These are phyloP conservation scores for Notoglanidium macrostoma DNA, from an alignment of 2,797 vertebrate genomes.

Conservation along the genomic window DNA sequence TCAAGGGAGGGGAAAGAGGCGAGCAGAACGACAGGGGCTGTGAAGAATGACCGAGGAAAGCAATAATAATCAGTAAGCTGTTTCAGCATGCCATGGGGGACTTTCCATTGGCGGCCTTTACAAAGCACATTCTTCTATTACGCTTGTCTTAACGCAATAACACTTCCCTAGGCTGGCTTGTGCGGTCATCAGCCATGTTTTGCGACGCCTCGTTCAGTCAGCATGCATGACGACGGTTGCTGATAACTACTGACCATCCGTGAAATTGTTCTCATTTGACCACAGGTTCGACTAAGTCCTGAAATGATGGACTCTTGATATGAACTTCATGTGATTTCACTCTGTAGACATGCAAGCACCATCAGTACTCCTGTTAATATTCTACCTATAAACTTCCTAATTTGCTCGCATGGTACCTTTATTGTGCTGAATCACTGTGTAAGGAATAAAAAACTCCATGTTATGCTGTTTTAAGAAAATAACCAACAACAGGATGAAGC, in stretches of 20 bases:
- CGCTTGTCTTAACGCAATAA: neutral
- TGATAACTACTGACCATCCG: neutral
- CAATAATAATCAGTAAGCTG: neutral
- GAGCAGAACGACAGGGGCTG: neutral
- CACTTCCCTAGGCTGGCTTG: neutral
- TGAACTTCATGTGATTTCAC: conserved; percentile 48
- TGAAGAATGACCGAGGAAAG: neutral
- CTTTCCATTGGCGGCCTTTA: neutral
- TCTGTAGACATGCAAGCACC: conserved; percentile 43
- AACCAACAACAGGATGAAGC: neutral
- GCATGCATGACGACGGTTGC: neutral
- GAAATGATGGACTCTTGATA: conserved; percentile 12
- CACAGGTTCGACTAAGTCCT: neutral
- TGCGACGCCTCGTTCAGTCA: neutral
- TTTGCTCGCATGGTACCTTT: neutral
- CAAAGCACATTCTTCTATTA: neutral
- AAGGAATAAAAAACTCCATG: neutral
- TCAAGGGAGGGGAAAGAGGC: neutral
- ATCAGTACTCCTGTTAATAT: conserved; percentile 22
- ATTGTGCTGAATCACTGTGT: neutral
- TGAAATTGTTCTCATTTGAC: neutral
- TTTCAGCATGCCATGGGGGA: neutral
- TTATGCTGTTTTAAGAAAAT: neutral
- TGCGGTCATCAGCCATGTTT: neutral
- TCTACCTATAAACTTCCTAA: conserved; percentile 3